A percentile compares a stretch with the other conserved stretches of the same genome.
These are phyloP conservation scores for Thamnophis elegans DNA, from an alignment of 2,797 vertebrate species.

Conservation along the genomic window DNA sequence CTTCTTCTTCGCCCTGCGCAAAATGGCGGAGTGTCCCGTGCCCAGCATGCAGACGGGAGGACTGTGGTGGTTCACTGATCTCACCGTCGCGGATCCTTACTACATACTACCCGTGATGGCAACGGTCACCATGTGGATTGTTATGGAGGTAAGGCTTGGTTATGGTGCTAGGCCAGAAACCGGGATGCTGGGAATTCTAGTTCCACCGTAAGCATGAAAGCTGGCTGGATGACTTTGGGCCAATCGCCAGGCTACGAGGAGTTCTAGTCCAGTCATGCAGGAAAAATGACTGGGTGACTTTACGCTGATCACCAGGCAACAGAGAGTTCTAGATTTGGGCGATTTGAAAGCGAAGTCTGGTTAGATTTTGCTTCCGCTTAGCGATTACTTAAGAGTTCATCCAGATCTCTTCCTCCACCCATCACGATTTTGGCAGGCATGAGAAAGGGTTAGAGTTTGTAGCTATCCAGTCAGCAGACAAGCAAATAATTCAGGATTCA, in stretches of 20 bases:
- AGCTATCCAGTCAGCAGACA: no score
- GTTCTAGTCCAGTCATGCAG: no score
- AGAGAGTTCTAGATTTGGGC: not conserved
- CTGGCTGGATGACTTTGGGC: no score
- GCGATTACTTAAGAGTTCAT: not conserved
- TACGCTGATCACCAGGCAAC: no score
- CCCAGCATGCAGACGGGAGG: slow-evolving; percentile 87
- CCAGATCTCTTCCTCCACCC: not conserved
- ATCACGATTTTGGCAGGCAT: not conserved
- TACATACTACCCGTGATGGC: slow-evolving; percentile 80
- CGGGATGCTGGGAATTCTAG: no score
- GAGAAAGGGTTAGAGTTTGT: not conserved
- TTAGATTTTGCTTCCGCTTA: not conserved
- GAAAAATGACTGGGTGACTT: no score
- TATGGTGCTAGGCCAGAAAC: not conserved
- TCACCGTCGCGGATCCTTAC: slow-evolving; percentile 80
- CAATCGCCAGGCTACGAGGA: no score
- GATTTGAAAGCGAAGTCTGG: not conserved
- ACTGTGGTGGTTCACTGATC: slow-evolving; percentile 83
- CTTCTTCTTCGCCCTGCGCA: slow-evolving; percentile 87
- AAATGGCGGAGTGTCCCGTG: slow-evolving; percentile 87
- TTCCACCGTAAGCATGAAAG: no score
- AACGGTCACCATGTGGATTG: slow-evolving; percentile 83
- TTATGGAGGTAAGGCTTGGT: slow-evolving; percentile 78
- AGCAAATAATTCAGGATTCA: no score